A percentile compares a stretch with the other conserved stretches of the same genome.
These are phyloP conservation scores for Amphimedon queenslandica DNA, from an alignment of 37 sponge, comb jelly and placozoan species.

Conservation along the genomic window DNA sequence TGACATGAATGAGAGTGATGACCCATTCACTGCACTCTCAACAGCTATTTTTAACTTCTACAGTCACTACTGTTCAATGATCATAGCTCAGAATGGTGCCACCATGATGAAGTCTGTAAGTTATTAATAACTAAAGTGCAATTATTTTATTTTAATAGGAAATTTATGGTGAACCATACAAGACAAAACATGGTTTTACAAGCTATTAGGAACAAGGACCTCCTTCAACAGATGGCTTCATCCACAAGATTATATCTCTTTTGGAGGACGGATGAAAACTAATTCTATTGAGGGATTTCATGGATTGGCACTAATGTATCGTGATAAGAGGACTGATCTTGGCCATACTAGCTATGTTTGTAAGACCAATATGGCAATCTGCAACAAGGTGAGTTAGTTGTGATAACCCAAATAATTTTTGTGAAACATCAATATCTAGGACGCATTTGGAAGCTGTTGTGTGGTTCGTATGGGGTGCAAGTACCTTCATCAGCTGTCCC, in stretches of 20 bases:
- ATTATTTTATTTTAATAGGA: not conserved
- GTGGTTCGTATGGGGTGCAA: not conserved
- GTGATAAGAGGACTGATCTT: slow-evolving; percentile 4
- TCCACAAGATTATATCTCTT: slow-evolving; percentile 9
- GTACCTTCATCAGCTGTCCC: not conserved
- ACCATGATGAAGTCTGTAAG: slow-evolving; percentile 6
- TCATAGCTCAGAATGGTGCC: slow-evolving; percentile 19
- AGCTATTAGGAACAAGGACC: not conserved
- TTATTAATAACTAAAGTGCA: not conserved
- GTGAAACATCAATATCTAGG: not conserved
- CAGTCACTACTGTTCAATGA: slow-evolving; percentile 23
- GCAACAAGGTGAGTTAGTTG: not conserved
- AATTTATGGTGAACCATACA: not conserved
- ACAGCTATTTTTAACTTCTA: slow-evolving; percentile 20
- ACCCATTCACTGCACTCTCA: slow-evolving; percentile 4
- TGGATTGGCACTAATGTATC: slow-evolving; percentile 8
- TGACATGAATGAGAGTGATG: not conserved
- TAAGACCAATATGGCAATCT: slow-evolving; percentile 13
- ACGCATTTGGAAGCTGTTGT: not conserved
- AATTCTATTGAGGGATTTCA: slow-evolving; percentile 6
- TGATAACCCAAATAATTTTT: not conserved
- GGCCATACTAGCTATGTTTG: not conserved
- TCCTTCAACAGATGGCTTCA: not conserved
- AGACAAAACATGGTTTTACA: slow-evolving; percentile 20
- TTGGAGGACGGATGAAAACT: not conserved